A percentile compares a stretch with the other conserved stretches of the same genome.
Conservation (phyloP, 2,888 invertebrate species). For the Eumacrocentrus americanus region DNA sequence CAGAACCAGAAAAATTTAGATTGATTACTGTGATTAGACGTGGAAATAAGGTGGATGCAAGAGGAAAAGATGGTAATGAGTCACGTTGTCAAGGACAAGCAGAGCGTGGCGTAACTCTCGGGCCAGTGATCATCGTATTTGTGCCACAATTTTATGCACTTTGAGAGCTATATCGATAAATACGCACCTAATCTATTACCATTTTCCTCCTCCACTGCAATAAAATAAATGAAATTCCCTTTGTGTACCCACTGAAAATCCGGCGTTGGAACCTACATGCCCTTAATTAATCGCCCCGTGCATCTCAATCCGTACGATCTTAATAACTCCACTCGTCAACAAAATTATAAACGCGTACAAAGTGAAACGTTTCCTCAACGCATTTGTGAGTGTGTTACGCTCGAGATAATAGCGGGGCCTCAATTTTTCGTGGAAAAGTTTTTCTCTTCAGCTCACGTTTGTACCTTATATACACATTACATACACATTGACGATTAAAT, state of each 20-base stretch:
- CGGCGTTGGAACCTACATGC: too few species aligned
- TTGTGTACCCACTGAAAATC: too few species aligned
- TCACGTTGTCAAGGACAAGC: conserved; percentile 51
- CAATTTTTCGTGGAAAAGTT: conserved; percentile 14
- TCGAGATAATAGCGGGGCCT: conserved; percentile 11
- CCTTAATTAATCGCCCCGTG: too few species aligned
- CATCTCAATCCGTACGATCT: too few species aligned
- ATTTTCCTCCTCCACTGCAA: too few species aligned
- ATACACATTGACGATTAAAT: background rate
- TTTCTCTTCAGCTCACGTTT: conserved; percentile 12
- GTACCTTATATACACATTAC: background rate
- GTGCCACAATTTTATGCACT: background rate
- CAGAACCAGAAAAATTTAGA: too few species aligned
- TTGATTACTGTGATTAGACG: background rate
- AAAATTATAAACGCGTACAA: too few species aligned
- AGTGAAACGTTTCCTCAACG: conserved; percentile 17
- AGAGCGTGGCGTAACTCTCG: conserved; percentile 50
- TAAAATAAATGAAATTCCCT: too few species aligned
- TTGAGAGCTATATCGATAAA: background rate
- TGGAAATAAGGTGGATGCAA: conserved; percentile 5
- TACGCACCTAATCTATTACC: too few species aligned
- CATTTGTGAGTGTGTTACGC: conserved; percentile 18
- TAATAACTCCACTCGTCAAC: too few species aligned
- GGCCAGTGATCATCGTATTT: conserved; percentile 45
- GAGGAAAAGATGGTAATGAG: conserved; percentile 44